phyloP scores from a whole-genome alignment of 1,140 invertebrate species.

The Drosophila nebulosa region DNA sequence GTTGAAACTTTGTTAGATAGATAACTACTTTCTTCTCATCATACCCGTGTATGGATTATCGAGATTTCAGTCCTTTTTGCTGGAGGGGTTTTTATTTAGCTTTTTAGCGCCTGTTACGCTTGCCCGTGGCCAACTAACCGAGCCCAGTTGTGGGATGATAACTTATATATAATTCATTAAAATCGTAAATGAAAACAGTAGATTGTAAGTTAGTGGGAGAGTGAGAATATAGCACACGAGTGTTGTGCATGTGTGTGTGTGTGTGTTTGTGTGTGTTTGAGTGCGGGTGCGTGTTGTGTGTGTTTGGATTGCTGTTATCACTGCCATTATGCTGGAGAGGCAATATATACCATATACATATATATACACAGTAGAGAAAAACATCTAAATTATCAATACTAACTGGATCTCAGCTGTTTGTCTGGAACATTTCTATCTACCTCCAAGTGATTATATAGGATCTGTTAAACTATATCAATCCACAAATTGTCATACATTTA shows the following conservation, averaged over 20 bases:
- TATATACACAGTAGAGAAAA: not conserved
- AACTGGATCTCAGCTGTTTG: not conserved
- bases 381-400: not conserved
- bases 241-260: not conserved
- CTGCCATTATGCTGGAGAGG: not conserved
- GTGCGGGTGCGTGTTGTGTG: not conserved
- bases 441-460: too few relatives aligned
- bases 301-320: slow-evolving; percentile 24
- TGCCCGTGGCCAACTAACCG: slow-evolving; percentile 45
- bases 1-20: too few relatives aligned
- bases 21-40: not conserved
- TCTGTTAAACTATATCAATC: too few relatives aligned
- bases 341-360: not conserved
- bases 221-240: not conserved
- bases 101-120: not conserved
- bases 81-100: not conserved
- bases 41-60: not conserved
- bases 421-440: too few relatives aligned
- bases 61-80: not conserved
- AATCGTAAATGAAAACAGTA: slow-evolving; percentile 32
- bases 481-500: too few relatives aligned
- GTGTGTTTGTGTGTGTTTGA: not conserved
- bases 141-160: slow-evolving; percentile 41
- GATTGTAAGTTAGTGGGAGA: slow-evolving; percentile 17
- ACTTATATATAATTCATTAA: slow-evolving; percentile 55